These are phyloP conservation scores for Drosophila bipectinata DNA, from an alignment of 1,140 invertebrate genomes.

Conservation along the genomic window DNA sequence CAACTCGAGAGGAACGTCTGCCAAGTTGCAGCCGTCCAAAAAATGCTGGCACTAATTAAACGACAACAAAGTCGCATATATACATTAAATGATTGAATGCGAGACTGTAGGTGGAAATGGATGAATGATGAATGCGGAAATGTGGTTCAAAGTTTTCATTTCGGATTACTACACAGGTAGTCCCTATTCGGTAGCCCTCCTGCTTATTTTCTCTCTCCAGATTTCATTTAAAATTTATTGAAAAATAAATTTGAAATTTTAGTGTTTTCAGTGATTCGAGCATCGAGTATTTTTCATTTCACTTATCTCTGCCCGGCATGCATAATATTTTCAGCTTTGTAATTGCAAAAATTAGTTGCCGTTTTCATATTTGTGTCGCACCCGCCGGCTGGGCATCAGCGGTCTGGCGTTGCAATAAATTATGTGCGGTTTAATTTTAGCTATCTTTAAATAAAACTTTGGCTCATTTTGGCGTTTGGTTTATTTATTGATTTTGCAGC, in stretches of 20 bases:
- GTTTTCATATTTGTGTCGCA: slow-evolving; percentile 32
- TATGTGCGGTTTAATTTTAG: slow-evolving; percentile 68
- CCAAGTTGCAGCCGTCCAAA: slow-evolving; percentile 49
- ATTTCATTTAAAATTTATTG: no score
- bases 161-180: background rate
- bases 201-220: no score
- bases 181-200: no score
- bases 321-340: slow-evolving; percentile 45
- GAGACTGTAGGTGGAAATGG: slow-evolving; percentile 18
- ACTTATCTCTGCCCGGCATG: slow-evolving; percentile 26
- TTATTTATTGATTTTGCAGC: slow-evolving; percentile 48
- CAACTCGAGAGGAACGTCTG: slow-evolving; percentile 36
- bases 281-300: slow-evolving; percentile 6
- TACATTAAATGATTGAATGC: slow-evolving; percentile 15
- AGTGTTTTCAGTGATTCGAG: background rate
- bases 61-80: slow-evolving; percentile 18
- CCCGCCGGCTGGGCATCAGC: slow-evolving; percentile 36
- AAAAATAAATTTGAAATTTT: background rate
- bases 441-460: slow-evolving; percentile 63
- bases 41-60: slow-evolving; percentile 59
- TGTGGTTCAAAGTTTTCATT: background rate
- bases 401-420: slow-evolving; percentile 53
- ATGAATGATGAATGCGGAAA: slow-evolving; percentile 28
- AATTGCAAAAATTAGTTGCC: slow-evolving; percentile 48
- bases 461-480: slow-evolving; percentile 35